Conservation (phyloP, 1,140 invertebrate species). For the Tachypleus tridentatus region DNA sequence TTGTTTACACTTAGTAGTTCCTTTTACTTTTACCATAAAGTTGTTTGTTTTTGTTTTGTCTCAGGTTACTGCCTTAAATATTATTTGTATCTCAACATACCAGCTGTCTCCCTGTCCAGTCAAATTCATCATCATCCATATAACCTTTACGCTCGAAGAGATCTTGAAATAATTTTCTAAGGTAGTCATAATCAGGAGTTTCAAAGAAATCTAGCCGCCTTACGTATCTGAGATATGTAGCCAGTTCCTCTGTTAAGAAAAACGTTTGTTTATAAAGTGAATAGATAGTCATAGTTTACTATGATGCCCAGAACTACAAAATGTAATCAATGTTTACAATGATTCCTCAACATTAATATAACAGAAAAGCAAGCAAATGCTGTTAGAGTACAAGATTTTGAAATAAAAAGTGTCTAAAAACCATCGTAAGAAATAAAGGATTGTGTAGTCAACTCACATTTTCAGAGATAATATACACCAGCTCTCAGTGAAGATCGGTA, state of each 20-base stretch:
- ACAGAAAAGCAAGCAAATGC: too few species aligned
- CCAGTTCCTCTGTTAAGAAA: conserved; percentile 48
- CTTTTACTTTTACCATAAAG: conserved; percentile 2
- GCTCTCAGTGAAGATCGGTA: too few species aligned
- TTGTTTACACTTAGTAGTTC: background rate
- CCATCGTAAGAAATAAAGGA: too few species aligned
- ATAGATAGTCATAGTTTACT: too few species aligned
- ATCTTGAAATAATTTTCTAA: conserved; percentile 87
- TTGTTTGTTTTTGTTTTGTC: conserved; percentile 6
- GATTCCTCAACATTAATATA: too few species aligned
- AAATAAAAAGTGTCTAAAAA: too few species aligned
- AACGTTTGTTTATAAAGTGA: too few species aligned
- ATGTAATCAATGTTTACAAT: too few species aligned
- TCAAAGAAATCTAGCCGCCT: conserved; percentile 97
- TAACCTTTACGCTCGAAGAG: conserved; percentile 87
- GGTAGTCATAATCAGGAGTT: conserved; percentile 98
- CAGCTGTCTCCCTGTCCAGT: conserved; percentile 92
- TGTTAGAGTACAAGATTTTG: too few species aligned
- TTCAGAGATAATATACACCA: too few species aligned
- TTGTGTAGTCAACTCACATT: too few species aligned
- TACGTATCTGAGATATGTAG: conserved; percentile 89
- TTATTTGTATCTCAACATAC: conserved; percentile 27
- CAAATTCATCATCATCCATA: conserved; percentile 90
- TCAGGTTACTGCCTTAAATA: background rate
- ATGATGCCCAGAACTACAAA: too few species aligned